These are phyloP conservation scores for Euspilapteryx auroguttella DNA, from an alignment of 2,888 invertebrate genomes.

Conservation along the genomic window DNA sequence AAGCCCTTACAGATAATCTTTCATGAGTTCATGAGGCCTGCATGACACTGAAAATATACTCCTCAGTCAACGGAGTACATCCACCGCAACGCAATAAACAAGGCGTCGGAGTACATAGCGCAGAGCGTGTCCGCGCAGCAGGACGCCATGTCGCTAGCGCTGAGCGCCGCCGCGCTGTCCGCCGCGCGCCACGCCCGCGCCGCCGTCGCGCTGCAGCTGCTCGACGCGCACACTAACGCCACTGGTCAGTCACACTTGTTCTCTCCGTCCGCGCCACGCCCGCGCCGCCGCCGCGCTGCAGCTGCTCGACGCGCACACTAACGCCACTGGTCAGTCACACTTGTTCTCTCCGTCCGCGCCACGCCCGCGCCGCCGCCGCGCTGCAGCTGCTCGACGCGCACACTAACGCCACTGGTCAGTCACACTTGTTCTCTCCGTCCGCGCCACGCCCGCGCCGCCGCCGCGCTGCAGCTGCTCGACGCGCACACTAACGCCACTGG, in stretches of 20 bases:
- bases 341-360: too few species aligned
- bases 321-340: conserved; percentile 53
- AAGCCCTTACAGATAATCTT: too few species aligned
- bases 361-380: conserved; percentile 68
- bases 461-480: conserved; percentile 55
- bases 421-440: too few species aligned
- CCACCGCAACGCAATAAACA: conserved; percentile 71
- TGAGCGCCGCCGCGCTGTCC: conserved; percentile 77
- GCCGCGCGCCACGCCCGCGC: conserved; percentile 73
- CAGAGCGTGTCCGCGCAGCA: conserved; percentile 64
- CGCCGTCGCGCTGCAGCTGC: conserved; percentile 55
- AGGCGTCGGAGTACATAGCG: conserved; percentile 75
- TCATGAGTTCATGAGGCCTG: too few species aligned
- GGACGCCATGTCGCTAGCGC: conserved; percentile 74
- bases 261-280: too few species aligned
- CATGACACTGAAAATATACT: too few species aligned
- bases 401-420: conserved; percentile 53
- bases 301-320: conserved; percentile 48
- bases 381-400: conserved; percentile 45
- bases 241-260: too few species aligned
- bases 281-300: conserved; percentile 63
- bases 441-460: conserved; percentile 70
- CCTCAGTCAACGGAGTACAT: conserved; percentile 32
- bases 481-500: conserved; percentile 49
- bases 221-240: conserved; percentile 49